Conservation (phyloP, 2,113 vertebrate species). For the Beaufortia kweichowensis region DNA sequence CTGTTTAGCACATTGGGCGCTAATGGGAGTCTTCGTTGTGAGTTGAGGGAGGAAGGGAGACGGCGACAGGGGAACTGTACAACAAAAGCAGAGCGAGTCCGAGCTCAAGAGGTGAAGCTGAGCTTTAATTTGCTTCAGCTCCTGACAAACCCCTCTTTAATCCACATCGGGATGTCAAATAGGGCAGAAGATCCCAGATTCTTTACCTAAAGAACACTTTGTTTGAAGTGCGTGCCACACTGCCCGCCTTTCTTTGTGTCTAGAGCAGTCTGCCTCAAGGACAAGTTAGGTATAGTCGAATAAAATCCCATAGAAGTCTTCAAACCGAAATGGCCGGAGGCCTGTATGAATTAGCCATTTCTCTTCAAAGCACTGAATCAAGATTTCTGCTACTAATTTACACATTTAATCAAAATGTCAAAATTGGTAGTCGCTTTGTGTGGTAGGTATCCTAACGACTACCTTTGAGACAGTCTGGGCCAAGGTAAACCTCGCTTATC, state of each 20-base stretch:
- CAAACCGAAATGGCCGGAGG: slow-evolving; percentile 20
- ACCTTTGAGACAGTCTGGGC: slow-evolving; percentile 8
- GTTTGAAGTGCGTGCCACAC: slow-evolving; percentile 27
- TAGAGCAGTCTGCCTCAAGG: slow-evolving; percentile 41
- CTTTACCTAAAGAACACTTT: slow-evolving; percentile 21
- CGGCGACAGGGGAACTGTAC: slow-evolving; percentile 1
- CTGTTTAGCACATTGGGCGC: slow-evolving; percentile 49
- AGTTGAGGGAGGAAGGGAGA: slow-evolving; percentile 17
- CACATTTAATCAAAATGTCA: slow-evolving; percentile 31
- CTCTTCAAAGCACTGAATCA: slow-evolving; percentile 8
- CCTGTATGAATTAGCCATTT: slow-evolving; percentile 30
- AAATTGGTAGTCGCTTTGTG: background rate
- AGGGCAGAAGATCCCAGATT: slow-evolving; percentile 39
- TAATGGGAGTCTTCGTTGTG: slow-evolving; percentile 43
- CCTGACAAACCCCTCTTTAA: slow-evolving; percentile 41
- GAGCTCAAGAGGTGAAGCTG: slow-evolving; percentile 6
- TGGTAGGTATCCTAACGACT: slow-evolving; percentile 6
- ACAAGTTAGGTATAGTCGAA: slow-evolving; percentile 40
- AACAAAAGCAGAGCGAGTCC: slow-evolving; percentile 28
- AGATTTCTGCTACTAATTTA: slow-evolving; percentile 34
- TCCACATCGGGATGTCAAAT: slow-evolving; percentile 31
- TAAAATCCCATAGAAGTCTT: slow-evolving; percentile 21
- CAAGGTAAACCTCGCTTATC: slow-evolving; percentile 22
- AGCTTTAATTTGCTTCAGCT: slow-evolving; percentile 38
- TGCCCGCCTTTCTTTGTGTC: slow-evolving; percentile 23